phyloP scores from a whole-genome alignment of 2,888 invertebrate species.

The Cordilura impudica region DNA sequence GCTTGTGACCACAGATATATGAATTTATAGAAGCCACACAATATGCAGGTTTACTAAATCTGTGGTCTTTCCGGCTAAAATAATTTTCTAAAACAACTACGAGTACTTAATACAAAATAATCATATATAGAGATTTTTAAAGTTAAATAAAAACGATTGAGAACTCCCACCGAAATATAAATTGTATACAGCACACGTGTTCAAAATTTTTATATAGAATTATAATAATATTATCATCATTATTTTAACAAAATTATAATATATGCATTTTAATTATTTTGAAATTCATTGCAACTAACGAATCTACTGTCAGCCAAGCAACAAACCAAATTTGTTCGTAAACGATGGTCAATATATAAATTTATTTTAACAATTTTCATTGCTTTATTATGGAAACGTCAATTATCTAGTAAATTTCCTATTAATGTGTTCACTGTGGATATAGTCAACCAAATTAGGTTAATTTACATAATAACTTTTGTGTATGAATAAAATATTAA shows the following conservation, averaged over 20 bases:
- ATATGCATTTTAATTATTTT: conserved; percentile 12
- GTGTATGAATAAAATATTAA: neutral
- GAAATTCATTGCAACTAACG: conserved; percentile 25
- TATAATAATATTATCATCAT: conserved; percentile 4
- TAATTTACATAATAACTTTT: conserved; percentile 27
- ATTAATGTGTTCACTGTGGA: neutral
- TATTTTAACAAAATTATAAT: neutral
- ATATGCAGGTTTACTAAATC: no score
- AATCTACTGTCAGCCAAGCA: neutral
- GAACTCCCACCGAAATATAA: neutral
- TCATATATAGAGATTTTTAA: no score
- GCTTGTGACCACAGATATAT: no score
- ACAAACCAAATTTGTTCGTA: conserved; percentile 18
- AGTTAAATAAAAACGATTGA: no score
- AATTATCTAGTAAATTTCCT: conserved; percentile 4
- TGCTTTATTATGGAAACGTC: conserved; percentile 19
- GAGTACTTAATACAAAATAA: no score
- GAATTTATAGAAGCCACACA: no score
- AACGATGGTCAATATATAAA: conserved; percentile 14
- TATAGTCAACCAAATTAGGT: conserved; percentile 1
- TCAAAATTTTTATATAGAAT: conserved; percentile 33
- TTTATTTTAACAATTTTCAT: neutral
- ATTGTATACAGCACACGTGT: neutral
- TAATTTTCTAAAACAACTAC: no score
- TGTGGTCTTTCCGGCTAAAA: no score